These are phyloP conservation scores for Rhopilema esculentum DNA, from an alignment of 30 jellyfish, hydroid and myxozoan genomes.

Conservation along the genomic window DNA sequence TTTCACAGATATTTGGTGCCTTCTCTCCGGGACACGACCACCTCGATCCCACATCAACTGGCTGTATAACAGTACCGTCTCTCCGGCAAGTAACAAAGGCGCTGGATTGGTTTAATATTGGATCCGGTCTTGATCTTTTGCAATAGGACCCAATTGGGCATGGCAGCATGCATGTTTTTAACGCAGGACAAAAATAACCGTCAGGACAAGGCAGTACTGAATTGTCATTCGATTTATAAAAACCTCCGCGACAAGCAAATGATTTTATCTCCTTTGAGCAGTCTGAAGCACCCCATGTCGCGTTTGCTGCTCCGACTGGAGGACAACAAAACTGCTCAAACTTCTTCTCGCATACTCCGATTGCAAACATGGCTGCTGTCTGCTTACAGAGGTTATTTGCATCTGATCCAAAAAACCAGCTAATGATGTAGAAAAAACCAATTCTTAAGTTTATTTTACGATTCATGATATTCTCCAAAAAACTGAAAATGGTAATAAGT, in stretches of 20 bases:
- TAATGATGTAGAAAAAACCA: neutral
- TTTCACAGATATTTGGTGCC: neutral
- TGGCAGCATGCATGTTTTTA: conserved; percentile 1
- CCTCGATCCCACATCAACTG: neutral
- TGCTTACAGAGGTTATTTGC: neutral
- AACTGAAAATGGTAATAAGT: too few relatives aligned
- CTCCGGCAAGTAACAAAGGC: neutral
- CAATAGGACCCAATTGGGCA: conserved; percentile 11
- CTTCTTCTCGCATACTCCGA: neutral
- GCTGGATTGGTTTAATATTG: neutral
- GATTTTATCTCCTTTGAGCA: neutral
- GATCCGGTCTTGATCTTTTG: neutral
- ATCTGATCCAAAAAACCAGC: neutral
- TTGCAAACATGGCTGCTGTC: neutral
- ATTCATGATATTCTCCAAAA: too few relatives aligned
- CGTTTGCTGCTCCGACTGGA: neutral
- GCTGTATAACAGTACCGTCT: neutral
- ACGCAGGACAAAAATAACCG: conserved; percentile 14
- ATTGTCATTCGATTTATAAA: neutral
- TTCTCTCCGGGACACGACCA: conserved; percentile 26
- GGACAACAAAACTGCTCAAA: conserved; percentile 9
- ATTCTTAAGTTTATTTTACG: too few relatives aligned
- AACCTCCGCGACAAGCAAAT: conserved; percentile 5
- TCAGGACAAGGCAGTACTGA: conserved; percentile 26
- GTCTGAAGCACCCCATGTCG: neutral